phyloP scores from a whole-genome alignment of 2,797 vertebrate species.

The Mustela erminea region DNA sequence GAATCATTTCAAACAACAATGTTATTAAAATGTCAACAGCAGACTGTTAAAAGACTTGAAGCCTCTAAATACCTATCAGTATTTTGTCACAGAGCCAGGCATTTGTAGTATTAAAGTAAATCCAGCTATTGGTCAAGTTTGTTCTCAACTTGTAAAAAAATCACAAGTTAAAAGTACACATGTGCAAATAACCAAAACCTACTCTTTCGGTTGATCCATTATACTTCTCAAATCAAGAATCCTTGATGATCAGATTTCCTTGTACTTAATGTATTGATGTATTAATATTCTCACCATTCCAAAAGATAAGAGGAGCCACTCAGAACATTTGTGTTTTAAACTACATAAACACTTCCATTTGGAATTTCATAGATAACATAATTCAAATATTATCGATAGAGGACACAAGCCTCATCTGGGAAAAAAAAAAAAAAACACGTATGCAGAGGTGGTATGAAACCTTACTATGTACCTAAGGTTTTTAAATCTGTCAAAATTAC shows the following conservation, averaged over 20 bases:
- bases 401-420: slow-evolving; percentile 73
- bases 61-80: slow-evolving; percentile 71
- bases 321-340: slow-evolving; percentile 49
- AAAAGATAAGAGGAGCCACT: slow-evolving; percentile 72
- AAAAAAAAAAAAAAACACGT: slow-evolving; percentile 37
- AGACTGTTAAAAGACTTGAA: slow-evolving; percentile 67
- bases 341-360: slow-evolving; percentile 49
- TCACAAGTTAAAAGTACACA: slow-evolving; percentile 20
- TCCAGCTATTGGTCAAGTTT: slow-evolving; percentile 69
- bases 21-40: slow-evolving; percentile 78
- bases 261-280: slow-evolving; percentile 63
- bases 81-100: slow-evolving; percentile 73
- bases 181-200: slow-evolving; percentile 35
- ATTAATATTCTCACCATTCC: slow-evolving; percentile 75
- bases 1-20: slow-evolving; percentile 73
- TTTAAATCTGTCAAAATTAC: slow-evolving; percentile 74
- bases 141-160: slow-evolving; percentile 62
- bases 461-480: slow-evolving; percentile 4
- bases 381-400: slow-evolving; percentile 73
- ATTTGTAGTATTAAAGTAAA: slow-evolving; percentile 52
- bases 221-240: slow-evolving; percentile 70
- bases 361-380: slow-evolving; percentile 71
- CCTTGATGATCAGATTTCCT: slow-evolving; percentile 76
- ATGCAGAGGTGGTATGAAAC: slow-evolving; percentile 72
- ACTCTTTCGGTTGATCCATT: slow-evolving; percentile 36